These are phyloP conservation scores for Brachionus asplanchnoidis DNA, from an alignment of 1,140 invertebrate species.

Conservation along the genomic window DNA sequence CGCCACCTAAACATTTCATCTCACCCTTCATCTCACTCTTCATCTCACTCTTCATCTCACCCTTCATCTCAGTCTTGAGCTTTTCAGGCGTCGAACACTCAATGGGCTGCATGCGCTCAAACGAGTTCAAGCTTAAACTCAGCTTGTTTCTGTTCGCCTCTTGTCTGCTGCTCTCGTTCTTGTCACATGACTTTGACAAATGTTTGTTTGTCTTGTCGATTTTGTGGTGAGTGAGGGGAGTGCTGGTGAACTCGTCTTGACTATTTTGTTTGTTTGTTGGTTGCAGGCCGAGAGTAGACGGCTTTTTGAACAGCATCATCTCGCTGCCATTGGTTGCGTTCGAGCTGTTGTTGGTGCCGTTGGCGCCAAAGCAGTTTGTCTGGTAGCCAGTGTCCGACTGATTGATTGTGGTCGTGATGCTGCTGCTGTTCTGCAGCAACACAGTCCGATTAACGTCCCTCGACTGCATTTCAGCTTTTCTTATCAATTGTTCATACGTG, in stretches of 20 bases:
- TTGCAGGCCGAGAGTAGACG: neutral
- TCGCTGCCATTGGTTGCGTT: neutral
- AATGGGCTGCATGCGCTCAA: neutral
- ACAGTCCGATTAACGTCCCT: neutral
- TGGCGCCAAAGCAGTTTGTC: neutral
- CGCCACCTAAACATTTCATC: no score
- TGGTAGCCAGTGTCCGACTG: conserved; percentile 37
- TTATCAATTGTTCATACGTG: neutral
- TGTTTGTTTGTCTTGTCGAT: neutral
- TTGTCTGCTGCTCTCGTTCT: neutral
- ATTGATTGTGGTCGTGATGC: neutral
- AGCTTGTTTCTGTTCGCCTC: neutral
- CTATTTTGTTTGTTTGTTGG: neutral
- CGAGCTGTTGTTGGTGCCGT: neutral
- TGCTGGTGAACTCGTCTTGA: neutral
- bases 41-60: no score
- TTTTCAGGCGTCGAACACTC: neutral
- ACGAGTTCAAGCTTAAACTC: neutral
- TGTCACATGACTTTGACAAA: conserved; percentile 7
- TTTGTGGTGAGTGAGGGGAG: neutral
- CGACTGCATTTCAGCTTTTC: neutral
- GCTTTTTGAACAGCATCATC: conserved; percentile 1
- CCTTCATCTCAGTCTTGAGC: neutral
- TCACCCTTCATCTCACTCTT: no score
- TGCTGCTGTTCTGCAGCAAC: neutral